Evolutionary conservation across 2,113 vertebrate species (phyloP).

Genomic region (Pantherophis guttatus): DNA sequence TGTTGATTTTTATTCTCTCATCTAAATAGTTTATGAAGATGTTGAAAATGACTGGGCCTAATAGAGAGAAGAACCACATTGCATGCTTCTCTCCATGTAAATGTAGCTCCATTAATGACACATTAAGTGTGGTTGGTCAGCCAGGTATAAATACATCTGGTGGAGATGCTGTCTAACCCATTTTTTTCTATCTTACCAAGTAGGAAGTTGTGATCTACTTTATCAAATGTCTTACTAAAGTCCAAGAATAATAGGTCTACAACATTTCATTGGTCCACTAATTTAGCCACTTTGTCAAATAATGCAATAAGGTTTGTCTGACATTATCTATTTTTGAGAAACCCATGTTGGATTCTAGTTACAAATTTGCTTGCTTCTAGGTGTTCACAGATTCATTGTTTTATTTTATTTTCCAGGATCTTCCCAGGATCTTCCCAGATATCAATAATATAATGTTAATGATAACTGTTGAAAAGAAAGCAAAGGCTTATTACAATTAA

Average conservation of each 20-base stretch:
- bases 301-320: background rate
- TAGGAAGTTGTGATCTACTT: background rate
- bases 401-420: background rate
- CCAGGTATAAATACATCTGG: background rate
- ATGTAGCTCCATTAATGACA: background rate
- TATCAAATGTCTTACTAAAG: background rate
- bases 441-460: background rate
- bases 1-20: background rate
- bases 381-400: background rate
- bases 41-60: background rate
- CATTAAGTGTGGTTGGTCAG: background rate
- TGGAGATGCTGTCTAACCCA: background rate
- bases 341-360: background rate
- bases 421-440: background rate
- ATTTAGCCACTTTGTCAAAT: background rate
- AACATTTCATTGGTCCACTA: background rate
- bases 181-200: background rate
- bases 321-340: background rate
- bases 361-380: background rate
- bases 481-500: background rate
- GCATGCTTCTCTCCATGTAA: background rate
- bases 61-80: background rate
- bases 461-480: background rate
- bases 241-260: background rate
- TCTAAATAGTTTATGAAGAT: background rate